Base-by-base conservation (phyloP, 1,140 invertebrate genomes). In the Zaprionus ghesquierei region DNA sequence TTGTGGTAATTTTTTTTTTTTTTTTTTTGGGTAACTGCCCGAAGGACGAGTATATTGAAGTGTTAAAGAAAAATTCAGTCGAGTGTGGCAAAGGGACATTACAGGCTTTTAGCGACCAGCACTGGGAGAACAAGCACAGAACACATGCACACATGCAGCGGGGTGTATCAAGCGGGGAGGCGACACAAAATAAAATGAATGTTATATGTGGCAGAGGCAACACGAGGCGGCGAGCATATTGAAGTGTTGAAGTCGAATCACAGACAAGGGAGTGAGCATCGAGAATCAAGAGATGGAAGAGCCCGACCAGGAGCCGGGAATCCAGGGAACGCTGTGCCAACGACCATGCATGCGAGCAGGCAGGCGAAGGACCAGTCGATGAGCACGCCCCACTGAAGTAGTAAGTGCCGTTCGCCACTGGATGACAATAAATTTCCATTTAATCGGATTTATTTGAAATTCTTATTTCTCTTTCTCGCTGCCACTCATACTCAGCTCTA, bases 381-480 rank as follows among this genome's bases (percentile, higher is more conserved):
- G 79, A 81, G 81, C 82, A 86, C 82, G 82, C 82, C 82, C 82
- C 78, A 82, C 75, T 86, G 82, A 87, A 86, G 82, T 76, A 86
- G 84, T 87, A 87, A 87, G 82, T 87, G 84, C 82, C 82, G 82
- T 87, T 89, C 80, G 79, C 79, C 85, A 87, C 84, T 87, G 79
- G 84, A 89, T 87, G 84, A 87, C 84, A 87, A 87, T 87, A 87
- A 87, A 87, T 87, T 87, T 87, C 84, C 84, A 87, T 87, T 89
- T 87, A 87, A 87, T 87, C 84, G 84, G 84, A 87, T 87, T 87
- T 87, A 87, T 87, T 87, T 87, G 84, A 87, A 87, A 87, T 84
- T 87, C 77, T 89, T 89, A 89, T 87, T 89, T 86, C 69, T 79
- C 72, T 70, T 27, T 41, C 58, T 56, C 59, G 3, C n/a, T 29